A percentile compares a stretch with the other conserved stretches of the same genome.
phyloP scores from a whole-genome alignment of 2,113 vertebrate genomes.

The Albula glossodonta region DNA sequence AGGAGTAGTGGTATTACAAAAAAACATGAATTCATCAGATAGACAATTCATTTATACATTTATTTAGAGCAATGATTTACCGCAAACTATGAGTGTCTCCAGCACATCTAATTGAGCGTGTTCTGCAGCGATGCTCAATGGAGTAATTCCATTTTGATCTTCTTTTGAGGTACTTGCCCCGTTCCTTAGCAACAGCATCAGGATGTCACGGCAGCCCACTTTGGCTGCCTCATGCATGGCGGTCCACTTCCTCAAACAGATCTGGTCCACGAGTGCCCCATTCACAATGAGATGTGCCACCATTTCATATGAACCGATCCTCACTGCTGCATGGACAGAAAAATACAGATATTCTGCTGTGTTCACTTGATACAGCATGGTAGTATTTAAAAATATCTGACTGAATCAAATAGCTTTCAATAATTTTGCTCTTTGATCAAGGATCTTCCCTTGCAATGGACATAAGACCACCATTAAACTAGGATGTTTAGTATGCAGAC shows the following conservation, averaged over 20 bases:
- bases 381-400: neutral
- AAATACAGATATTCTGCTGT: neutral
- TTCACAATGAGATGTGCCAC: conserved; percentile 67
- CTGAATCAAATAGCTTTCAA: too few relatives aligned
- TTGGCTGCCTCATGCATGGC: conserved; percentile 82
- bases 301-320: conserved; percentile 67
- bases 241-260: conserved; percentile 72
- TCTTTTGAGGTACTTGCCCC: conserved; percentile 66
- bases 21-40: too few relatives aligned
- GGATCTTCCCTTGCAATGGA: too few relatives aligned
- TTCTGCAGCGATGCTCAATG: conserved; percentile 74
- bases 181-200: conserved; percentile 73
- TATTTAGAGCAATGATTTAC: conserved; percentile 46
- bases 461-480: neutral
- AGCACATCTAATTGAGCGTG: conserved; percentile 71
- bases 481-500: neutral
- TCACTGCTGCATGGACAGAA: conserved; percentile 66
- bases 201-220: conserved; percentile 67
- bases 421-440: too few relatives aligned
- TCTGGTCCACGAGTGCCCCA: conserved; percentile 72
- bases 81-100: conserved; percentile 80
- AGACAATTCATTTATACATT: neutral
- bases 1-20: too few relatives aligned
- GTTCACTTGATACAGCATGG: neutral
- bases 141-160: conserved; percentile 75